Base-by-base conservation (phyloP, 1,140 invertebrate genomes). In the Heliconius hewitsoni region DNA sequence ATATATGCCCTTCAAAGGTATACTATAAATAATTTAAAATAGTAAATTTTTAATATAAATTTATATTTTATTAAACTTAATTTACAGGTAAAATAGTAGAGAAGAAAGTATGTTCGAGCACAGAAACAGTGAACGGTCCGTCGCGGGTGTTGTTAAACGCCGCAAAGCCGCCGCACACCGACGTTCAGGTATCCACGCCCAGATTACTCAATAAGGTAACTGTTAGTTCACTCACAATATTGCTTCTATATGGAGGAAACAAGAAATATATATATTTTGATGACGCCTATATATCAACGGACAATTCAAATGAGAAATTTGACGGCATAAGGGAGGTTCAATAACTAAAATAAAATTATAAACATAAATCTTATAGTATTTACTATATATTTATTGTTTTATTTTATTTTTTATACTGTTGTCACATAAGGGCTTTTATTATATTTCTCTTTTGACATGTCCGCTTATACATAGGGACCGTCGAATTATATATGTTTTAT, bases 41-140 rank as follows among this genome's bases (percentile, higher is more conserved):
- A 46, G 3, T 55, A 55, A 8, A 55, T 19, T 46, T 13, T 4
- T 13, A 13, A 46, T 1, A 19, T 57, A 57, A 19, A 71, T 39
- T 19, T 71, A 81, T 80, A 66, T 52, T 19, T 52, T 52, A 18
- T 46, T 30, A 16, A 46, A 66, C 60, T 66, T 30, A 66, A 80
- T 78, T 93, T 93, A 8, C 86, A 96, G 96, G 94, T 70, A 95
- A 95, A 95, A 95, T 96, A 84, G 95, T 96, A 55, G 96, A 96
- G 82, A 96, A 96, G 90, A 95, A 94, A 85, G 96, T 96, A 85
- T 94, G 91, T 75, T 83, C 88, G 85, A 95, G 92, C 55, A 92
- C 92, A 42, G 94, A 95, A 80, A 91, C 87, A 8, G 90, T 87
- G 80, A 94, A 95, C 77, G 92, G 93, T 0, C 94, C 93, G 9